phyloP scores from a whole-genome alignment of 2,888 invertebrate genomes.

The Agrotis segetum region DNA sequence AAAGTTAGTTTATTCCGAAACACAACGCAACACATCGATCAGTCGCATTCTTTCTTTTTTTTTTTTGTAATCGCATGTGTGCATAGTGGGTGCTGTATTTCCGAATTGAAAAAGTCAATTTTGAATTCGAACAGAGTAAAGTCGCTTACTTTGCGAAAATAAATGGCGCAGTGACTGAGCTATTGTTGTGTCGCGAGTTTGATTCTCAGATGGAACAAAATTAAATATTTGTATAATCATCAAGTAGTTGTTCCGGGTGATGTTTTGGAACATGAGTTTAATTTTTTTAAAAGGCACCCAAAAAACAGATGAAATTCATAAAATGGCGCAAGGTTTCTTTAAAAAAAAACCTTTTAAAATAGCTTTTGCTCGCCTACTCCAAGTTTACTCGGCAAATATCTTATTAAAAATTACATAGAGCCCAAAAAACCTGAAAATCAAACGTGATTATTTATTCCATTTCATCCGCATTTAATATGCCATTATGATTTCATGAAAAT shows the following conservation, averaged over 20 bases:
- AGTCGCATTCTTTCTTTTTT: neutral
- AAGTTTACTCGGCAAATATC: neutral
- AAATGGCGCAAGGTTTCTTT: too few relatives aligned
- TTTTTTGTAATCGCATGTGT: neutral
- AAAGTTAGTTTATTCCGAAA: neutral
- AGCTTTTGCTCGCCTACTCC: too few relatives aligned
- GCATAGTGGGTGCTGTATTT: neutral
- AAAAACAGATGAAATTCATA: too few relatives aligned
- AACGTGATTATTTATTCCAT: slow-evolving; percentile 30
- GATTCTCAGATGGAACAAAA: too few relatives aligned
- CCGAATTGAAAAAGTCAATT: neutral
- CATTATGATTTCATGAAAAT: slow-evolving; percentile 53
- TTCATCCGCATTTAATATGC: slow-evolving; percentile 42
- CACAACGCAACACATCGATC: neutral
- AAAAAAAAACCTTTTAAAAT: too few relatives aligned
- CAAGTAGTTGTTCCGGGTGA: too few relatives aligned
- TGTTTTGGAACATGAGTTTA: too few relatives aligned
- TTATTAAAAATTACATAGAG: neutral
- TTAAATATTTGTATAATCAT: too few relatives aligned
- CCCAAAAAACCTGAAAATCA: neutral
- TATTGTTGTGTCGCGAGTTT: too few relatives aligned
- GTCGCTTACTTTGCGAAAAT: too few relatives aligned
- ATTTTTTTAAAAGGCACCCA: too few relatives aligned
- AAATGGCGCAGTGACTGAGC: too few relatives aligned
- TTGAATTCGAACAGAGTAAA: neutral